A percentile compares a stretch with the other conserved stretches of the same genome.
Evolutionary conservation across 2,888 invertebrate species (phyloP).

Genomic region (Scelioninae gen. 2): DNA sequence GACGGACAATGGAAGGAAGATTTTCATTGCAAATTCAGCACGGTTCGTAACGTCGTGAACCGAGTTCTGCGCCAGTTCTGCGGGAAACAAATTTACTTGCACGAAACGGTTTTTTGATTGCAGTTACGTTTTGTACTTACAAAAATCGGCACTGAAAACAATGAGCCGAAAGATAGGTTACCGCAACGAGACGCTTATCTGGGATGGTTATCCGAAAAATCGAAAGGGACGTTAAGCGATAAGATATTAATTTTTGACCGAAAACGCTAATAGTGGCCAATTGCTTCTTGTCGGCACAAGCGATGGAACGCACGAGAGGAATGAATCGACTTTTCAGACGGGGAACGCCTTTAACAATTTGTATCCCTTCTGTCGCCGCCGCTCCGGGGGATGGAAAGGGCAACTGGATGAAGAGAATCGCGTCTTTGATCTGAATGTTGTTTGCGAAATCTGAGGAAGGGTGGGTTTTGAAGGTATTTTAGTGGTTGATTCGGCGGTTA

Average conservation of each 20-base stretch:
- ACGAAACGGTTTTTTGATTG: no score
- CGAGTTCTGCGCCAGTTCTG: no score
- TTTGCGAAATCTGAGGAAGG: constrained; percentile 9
- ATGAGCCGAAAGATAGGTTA: no score
- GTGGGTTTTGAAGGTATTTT: constrained; percentile 19
- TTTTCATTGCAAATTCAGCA: no score
- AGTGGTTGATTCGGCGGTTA: constrained; percentile 14
- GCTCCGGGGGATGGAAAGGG: constrained; percentile 13
- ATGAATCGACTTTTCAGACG: constrained; percentile 49
- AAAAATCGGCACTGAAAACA: no score
- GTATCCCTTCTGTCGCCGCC: constrained; percentile 37
- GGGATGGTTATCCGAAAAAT: no score
- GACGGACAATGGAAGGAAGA: no score
- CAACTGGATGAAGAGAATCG: constrained; percentile 20
- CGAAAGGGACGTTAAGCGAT: constrained; percentile 39
- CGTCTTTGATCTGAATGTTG: constrained; percentile 35
- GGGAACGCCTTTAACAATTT: constrained; percentile 47
- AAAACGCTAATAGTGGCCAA: constrained; percentile 48
- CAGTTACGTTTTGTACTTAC: no score
- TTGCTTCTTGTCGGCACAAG: constrained; percentile 25
- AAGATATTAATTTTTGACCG: constrained; percentile 36
- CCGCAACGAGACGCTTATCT: no score
- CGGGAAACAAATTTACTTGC: no score
- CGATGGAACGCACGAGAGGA: constrained; percentile 41
- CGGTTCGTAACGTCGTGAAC: no score